Evolutionary conservation across 2,888 invertebrate species (phyloP).

Genomic region (Oscheius onirici): DNA sequence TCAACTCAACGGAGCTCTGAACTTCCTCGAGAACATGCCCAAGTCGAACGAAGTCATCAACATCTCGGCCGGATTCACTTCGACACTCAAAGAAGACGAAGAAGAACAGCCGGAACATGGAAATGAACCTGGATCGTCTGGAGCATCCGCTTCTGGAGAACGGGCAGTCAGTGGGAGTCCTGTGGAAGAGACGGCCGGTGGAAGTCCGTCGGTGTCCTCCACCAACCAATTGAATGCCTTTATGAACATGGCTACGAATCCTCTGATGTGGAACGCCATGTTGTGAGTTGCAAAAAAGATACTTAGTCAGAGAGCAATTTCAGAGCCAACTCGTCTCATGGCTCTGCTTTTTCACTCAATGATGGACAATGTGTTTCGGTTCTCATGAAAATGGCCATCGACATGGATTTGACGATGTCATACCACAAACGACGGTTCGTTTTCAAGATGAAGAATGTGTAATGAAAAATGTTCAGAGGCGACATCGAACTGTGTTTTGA

Average conservation of each 20-base stretch:
- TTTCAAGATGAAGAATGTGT: not conserved
- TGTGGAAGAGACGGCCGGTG: slow-evolving; percentile 30
- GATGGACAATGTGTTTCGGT: slow-evolving; percentile 54
- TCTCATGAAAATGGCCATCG: slow-evolving; percentile 63
- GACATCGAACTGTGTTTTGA: slow-evolving; percentile 63
- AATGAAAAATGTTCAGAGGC: slow-evolving; percentile 34
- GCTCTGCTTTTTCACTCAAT: slow-evolving; percentile 46
- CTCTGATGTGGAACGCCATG: slow-evolving; percentile 49
- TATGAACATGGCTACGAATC: slow-evolving; percentile 47
- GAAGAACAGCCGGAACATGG: slow-evolving; percentile 44
- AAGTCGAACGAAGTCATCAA: slow-evolving; percentile 59
- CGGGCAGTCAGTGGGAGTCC: slow-evolving; percentile 30
- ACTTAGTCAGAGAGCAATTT: not conserved
- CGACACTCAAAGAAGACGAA: slow-evolving; percentile 38
- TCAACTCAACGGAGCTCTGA: slow-evolving; percentile 33
- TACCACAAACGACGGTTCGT: slow-evolving; percentile 53
- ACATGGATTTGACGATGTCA: slow-evolving; percentile 61
- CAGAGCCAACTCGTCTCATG: slow-evolving; percentile 33
- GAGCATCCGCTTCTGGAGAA: slow-evolving; percentile 31
- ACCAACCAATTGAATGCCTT: slow-evolving; percentile 47
- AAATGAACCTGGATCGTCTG: slow-evolving; percentile 32
- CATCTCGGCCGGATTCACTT: slow-evolving; percentile 46
- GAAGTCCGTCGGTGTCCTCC: slow-evolving; percentile 32
- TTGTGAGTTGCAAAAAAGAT: slow-evolving; percentile 26
- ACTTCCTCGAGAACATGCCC: slow-evolving; percentile 57